Evolutionary conservation across 1,140 invertebrate species (phyloP).

Genomic region (Brevipalpus yothersi): DNA sequence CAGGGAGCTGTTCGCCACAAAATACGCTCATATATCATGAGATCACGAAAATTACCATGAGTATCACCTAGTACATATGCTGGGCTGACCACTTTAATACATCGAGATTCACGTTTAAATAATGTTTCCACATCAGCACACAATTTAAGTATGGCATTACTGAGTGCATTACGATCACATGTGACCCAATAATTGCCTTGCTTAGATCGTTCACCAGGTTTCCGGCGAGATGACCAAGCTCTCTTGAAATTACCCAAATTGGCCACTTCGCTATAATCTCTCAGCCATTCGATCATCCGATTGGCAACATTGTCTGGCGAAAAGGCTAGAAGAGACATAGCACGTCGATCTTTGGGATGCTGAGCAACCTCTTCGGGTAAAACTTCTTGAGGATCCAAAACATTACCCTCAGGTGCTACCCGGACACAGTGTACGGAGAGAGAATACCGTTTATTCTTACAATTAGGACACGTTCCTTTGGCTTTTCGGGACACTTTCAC

Average conservation of each 20-base stretch:
- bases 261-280: neutral
- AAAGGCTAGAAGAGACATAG: neutral
- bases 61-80: constrained; percentile 29
- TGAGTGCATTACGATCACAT: neutral
- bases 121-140: constrained; percentile 1
- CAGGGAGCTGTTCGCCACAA: constrained; percentile 31
- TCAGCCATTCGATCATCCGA: neutral
- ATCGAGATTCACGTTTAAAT: constrained; percentile 2
- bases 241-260: neutral
- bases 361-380: neutral
- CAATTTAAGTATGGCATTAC: constrained; percentile 7
- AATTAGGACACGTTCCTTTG: constrained; percentile 6
- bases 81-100: constrained; percentile 23
- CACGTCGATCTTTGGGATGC: neutral
- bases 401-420: neutral
- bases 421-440: constrained; percentile 5
- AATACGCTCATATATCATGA: constrained; percentile 32
- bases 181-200: neutral
- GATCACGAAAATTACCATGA: constrained; percentile 33
- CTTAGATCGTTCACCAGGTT: neutral
- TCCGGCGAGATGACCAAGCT: neutral
- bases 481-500: neutral
- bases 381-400: constrained; percentile 1
- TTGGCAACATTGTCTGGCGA: neutral
- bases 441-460: constrained; percentile 7